Conservation (phyloP, 37 sponge, comb jelly and placozoan genomes). For the Beroe ovata region DNA sequence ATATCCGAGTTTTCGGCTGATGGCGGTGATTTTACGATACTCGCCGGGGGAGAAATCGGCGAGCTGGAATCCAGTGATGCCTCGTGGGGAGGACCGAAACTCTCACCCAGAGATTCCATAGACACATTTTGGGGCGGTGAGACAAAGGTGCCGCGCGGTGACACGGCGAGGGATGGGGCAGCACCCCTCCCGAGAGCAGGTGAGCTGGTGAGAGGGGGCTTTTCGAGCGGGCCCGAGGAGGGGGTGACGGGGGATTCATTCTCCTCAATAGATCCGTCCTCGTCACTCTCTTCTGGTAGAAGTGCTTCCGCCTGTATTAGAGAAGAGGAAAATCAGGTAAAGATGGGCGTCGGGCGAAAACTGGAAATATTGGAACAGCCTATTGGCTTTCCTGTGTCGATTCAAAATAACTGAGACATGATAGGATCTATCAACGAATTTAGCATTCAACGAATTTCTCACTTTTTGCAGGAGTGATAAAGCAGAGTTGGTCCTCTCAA, state of each 20-base stretch:
- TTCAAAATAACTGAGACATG: no score
- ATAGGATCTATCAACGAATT: no score
- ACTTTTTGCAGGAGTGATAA: constrained; percentile 16
- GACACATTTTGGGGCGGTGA: no score
- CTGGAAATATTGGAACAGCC: not conserved
- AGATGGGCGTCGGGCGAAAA: not conserved
- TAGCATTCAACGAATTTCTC: not conserved
- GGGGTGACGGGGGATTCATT: not conserved
- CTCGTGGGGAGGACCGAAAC: no score
- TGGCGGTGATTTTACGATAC: no score
- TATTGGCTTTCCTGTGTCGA: no score
- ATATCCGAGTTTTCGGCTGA: no score
- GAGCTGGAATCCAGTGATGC: no score
- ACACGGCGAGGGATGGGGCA: no score
- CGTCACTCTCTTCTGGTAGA: constrained; percentile 17
- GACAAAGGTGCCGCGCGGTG: no score
- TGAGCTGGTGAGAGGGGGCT: not conserved
- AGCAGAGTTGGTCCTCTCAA: constrained; percentile 57
- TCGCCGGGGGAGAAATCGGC: no score
- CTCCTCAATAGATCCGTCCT: not conserved
- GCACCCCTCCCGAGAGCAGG: not conserved
- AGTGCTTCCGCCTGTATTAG: constrained; percentile 16
- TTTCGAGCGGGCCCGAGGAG: not conserved
- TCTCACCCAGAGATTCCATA: no score
- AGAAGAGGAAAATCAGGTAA: not conserved